phyloP scores from a whole-genome alignment of 2,888 invertebrate species.

The Aromia moschata region DNA sequence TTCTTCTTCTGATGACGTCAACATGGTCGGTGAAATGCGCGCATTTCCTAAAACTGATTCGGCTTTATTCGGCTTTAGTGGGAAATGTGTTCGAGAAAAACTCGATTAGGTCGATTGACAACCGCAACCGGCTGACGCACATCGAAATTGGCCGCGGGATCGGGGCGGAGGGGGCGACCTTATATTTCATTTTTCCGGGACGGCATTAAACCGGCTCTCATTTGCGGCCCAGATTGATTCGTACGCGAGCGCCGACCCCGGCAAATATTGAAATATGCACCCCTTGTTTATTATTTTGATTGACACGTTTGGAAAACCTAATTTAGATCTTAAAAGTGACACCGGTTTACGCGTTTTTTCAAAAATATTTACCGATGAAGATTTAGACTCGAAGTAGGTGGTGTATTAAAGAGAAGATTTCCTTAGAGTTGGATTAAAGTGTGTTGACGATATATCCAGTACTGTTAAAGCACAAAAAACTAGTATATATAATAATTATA shows the following conservation, averaged over 20 bases:
- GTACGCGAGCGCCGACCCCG: slow-evolving; percentile 49
- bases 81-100: too few relatives aligned
- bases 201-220: slow-evolving; percentile 52
- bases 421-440: too few relatives aligned
- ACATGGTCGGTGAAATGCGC: too few relatives aligned
- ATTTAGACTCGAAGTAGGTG: too few relatives aligned
- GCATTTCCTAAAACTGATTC: too few relatives aligned
- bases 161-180: slow-evolving; percentile 32
- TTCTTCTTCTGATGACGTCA: too few relatives aligned
- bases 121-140: slow-evolving; percentile 20
- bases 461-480: too few relatives aligned
- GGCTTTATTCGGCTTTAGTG: too few relatives aligned
- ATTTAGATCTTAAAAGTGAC: slow-evolving; percentile 49
- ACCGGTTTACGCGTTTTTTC: slow-evolving; percentile 33
- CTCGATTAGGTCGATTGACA: slow-evolving; percentile 34
- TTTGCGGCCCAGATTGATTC: slow-evolving; percentile 60
- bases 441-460: too few relatives aligned
- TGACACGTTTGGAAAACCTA: slow-evolving; percentile 58
- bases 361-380: too few relatives aligned
- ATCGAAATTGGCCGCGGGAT: slow-evolving; percentile 23
- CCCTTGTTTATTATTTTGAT: slow-evolving; percentile 62
- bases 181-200: slow-evolving; percentile 32
- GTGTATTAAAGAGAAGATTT: too few relatives aligned
- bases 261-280: slow-evolving; percentile 63
- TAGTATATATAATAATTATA: too few relatives aligned